These are phyloP conservation scores for Saccopteryx leptura DNA, from an alignment of 2,113 vertebrate genomes.

Conservation along the genomic window DNA sequence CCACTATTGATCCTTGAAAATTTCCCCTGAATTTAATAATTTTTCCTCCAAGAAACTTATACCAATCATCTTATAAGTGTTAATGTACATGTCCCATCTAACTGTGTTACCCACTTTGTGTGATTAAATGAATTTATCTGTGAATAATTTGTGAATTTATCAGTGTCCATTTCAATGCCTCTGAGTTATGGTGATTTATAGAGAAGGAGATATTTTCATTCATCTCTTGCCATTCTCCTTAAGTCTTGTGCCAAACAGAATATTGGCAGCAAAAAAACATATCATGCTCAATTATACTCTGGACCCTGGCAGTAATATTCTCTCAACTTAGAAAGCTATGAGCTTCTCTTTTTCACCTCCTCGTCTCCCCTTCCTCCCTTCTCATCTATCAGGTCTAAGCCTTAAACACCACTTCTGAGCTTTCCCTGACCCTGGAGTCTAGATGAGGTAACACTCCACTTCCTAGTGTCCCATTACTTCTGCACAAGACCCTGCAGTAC, in stretches of 20 bases:
- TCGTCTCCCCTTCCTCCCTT: background rate
- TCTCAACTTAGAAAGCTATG: background rate
- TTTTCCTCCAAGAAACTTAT: background rate
- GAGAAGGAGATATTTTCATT: background rate
- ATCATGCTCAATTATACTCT: background rate
- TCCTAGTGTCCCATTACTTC: no score
- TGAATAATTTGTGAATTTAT: background rate
- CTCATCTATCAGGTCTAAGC: background rate
- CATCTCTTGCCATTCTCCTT: background rate
- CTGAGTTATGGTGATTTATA: background rate
- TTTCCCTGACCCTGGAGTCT: background rate
- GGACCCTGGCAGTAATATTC: background rate
- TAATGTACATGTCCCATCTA: background rate
- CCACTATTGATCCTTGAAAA: background rate
- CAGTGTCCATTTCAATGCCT: background rate
- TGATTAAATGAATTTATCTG: no score
- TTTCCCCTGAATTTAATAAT: background rate
- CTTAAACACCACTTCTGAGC: background rate
- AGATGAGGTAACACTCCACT: background rate
- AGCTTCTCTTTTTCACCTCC: background rate
- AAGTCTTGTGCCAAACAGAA: background rate
- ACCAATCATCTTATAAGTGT: background rate
- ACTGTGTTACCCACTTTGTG: no score
- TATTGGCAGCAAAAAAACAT: background rate
- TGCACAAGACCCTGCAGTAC: accelerated